A percentile compares a stretch with the other conserved stretches of the same genome.
These are phyloP conservation scores for Macrosiphum euphorbiae DNA, from an alignment of 2,888 invertebrate species.

Conservation along the genomic window DNA sequence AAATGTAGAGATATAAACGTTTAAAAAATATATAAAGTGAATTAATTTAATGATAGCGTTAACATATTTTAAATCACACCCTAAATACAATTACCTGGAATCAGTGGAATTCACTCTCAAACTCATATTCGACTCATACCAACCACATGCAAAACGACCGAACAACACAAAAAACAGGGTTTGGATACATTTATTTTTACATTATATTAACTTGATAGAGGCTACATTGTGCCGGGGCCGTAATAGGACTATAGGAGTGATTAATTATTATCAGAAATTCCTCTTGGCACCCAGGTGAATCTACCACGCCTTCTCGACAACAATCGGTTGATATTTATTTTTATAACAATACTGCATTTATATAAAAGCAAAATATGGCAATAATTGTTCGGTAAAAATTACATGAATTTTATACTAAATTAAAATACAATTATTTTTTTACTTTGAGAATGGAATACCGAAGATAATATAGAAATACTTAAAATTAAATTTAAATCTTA, in stretches of 20 bases:
- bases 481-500: neutral
- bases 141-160: neutral
- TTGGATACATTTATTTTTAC: neutral
- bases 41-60: neutral
- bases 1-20: neutral
- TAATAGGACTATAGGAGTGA: neutral
- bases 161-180: neutral
- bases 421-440: neutral
- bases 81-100: neutral
- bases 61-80: neutral
- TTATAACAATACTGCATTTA: neutral
- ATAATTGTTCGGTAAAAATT: neutral
- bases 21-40: neutral
- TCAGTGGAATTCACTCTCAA: neutral
- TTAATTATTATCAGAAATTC: neutral
- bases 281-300: neutral
- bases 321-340: neutral
- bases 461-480: neutral
- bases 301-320: too few species aligned
- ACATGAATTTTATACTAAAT: neutral
- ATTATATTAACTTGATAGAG: neutral
- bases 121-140: neutral
- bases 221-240: neutral
- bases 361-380: neutral
- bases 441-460: neutral